phyloP scores from a whole-genome alignment of 2,797 vertebrate species.

The Neomorphus geoffroyi region DNA sequence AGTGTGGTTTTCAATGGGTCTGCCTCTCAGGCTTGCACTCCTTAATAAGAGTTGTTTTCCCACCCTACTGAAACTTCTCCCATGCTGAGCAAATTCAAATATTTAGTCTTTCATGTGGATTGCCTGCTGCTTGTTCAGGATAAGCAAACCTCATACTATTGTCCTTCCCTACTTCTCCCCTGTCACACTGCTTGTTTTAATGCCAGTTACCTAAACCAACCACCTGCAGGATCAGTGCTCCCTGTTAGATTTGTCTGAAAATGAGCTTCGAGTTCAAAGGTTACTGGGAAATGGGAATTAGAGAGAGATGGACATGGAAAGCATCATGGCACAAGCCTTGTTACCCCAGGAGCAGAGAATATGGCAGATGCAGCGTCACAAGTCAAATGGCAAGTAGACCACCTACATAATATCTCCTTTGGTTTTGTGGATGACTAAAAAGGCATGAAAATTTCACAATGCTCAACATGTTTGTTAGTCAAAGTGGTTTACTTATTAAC shows the following conservation, averaged over 20 bases:
- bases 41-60: constrained; percentile 10
- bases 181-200: background rate
- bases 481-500: constrained; percentile 36
- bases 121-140: background rate
- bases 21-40: background rate
- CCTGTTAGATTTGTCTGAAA: background rate
- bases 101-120: constrained; percentile 45
- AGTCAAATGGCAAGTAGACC: background rate
- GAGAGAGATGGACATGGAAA: background rate
- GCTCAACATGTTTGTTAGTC: constrained; percentile 20
- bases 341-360: background rate
- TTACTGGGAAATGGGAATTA: background rate
- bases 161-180: background rate
- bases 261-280: background rate
- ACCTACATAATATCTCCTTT: background rate
- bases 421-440: constrained; percentile 16
- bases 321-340: background rate
- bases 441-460: constrained; percentile 25
- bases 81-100: constrained; percentile 38
- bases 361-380: background rate
- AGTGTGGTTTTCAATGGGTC: constrained; percentile 31
- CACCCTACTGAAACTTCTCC: constrained; percentile 27
- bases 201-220: background rate
- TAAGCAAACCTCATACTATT: background rate
- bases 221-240: background rate